Percentiles rank a stretch among this genome's conserved stretches.
Conservation (phyloP, 1,140 invertebrate species). For the Drosophila arizonae region DNA sequence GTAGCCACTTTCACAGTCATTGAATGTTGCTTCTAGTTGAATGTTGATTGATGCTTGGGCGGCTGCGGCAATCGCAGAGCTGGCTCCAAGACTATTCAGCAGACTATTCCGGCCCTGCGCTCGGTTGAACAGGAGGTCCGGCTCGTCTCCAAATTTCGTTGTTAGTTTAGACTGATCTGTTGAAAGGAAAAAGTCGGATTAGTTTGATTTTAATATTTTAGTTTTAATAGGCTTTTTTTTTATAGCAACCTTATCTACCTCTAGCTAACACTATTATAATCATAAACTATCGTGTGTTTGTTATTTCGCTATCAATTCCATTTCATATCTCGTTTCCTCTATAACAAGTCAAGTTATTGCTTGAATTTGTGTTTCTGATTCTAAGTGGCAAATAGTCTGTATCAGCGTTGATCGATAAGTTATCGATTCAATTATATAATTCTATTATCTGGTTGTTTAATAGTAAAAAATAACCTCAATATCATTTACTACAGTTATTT, state of each 20-base stretch:
- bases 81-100: constrained; percentile 81
- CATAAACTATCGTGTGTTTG: no score
- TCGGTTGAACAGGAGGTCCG: constrained; percentile 83
- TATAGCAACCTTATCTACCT: background rate
- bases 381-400: no score
- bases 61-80: constrained; percentile 68
- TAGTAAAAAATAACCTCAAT: no score
- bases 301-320: background rate
- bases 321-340: no score
- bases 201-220: background rate
- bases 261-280: background rate
- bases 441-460: no score
- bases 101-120: constrained; percentile 83
- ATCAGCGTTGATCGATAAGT: no score
- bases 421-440: no score
- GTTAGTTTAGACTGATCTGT: constrained; percentile 87
- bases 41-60: constrained; percentile 73
- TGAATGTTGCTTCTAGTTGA: constrained; percentile 79
- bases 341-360: no score
- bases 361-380: background rate
- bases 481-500: no score
- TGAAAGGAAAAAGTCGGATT: background rate
- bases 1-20: constrained; percentile 85
- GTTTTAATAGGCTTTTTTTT: no score
- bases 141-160: constrained; percentile 84